Evolutionary conservation across 2,888 invertebrate genomes (phyloP), one percentile per base, ranked within the genome.

Genomic region (Heliothis peltigera): DNA sequence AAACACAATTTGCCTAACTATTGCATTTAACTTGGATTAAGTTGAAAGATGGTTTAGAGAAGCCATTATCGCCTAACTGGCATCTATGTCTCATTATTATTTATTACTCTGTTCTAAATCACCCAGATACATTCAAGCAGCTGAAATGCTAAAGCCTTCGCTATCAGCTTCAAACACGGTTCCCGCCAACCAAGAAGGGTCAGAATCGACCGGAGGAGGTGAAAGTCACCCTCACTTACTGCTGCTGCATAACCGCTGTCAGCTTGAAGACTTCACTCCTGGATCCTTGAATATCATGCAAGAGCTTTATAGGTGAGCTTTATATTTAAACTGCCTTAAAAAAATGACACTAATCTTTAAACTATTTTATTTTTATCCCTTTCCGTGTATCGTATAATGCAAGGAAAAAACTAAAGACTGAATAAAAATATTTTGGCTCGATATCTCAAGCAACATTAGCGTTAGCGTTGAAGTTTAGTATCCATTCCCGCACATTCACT

Each of bases 91-190:
- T 35, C 15, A 43, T n/a, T 43, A 43, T 17, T 17, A 17, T 32
- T 28, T 17, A 28, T 7, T 8, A 32, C 17, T 39, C 0, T 12
- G 1, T 18, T 10, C 4, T 1, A 18, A 35, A 18, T 42, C 47
- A 1, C 44, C 2, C 85, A 97, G 98, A 82, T 97, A 97, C 87
- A 93, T 98, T 12, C 97, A 97, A 91, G 96, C 97, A 48, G 98
- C 98, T 18, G 98, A 98, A 92, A 98, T 98, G 98, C 90, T 98
- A 75, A 98, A 97, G 87, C 98, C 98, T 0, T 96, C 97, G 0
- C 96, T 97, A 7, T 96, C 97, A 1, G 95, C 95, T 1, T 95
- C 96, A 0, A 91, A 84, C 65, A 63, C 88, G 0, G 71, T 81
- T 4, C 53, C 85, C 4, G 65, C 82, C 1, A 84, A 46, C 25